Evolutionary conservation across 2,113 vertebrate genomes (phyloP).

Genomic region (Anser cygnoides): DNA sequence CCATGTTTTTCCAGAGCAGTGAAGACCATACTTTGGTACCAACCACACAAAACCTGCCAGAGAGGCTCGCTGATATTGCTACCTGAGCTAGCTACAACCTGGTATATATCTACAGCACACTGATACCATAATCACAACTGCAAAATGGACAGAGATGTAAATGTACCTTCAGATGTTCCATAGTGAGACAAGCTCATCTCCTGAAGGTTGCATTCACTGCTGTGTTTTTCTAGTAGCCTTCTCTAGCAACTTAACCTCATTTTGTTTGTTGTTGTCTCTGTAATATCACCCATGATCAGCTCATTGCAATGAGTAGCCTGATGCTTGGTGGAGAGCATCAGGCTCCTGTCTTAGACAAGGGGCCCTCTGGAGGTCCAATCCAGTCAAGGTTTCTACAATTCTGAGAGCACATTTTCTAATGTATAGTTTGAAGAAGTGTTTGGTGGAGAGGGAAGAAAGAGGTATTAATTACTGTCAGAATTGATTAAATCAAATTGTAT

Average conservation of each 20-base stretch:
- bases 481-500: background rate
- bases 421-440: background rate
- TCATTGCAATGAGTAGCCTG: background rate
- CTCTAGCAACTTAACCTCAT: background rate
- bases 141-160: background rate
- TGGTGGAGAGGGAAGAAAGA: background rate
- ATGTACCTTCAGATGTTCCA: background rate
- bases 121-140: background rate
- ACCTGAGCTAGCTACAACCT: background rate
- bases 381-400: background rate
- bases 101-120: background rate
- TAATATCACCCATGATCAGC: background rate
- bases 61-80: background rate
- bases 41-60: background rate
- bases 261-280: background rate
- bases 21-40: background rate
- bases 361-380: background rate
- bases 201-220: background rate
- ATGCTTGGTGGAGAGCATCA: background rate
- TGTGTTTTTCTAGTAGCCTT: background rate
- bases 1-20: background rate
- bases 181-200: background rate
- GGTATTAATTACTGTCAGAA: background rate
- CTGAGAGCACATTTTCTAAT: background rate
- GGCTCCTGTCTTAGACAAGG: background rate